Evolutionary conservation across 2,113 vertebrate genomes (phyloP).

Genomic region (Enhydra lutris): DNA sequence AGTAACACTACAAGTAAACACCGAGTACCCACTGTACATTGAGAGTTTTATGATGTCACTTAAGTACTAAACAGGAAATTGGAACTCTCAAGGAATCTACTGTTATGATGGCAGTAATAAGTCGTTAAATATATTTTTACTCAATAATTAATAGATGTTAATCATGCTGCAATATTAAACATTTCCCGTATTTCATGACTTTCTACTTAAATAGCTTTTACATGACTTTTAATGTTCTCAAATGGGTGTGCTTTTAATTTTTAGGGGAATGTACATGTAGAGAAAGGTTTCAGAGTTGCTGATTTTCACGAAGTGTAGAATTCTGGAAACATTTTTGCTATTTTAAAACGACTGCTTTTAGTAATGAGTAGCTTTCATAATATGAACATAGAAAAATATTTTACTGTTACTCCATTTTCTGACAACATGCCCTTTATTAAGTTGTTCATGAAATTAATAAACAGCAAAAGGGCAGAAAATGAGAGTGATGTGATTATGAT

Average conservation of each 20-base stretch:
- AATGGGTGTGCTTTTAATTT: background rate
- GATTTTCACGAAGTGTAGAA: background rate
- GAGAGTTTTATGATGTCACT: constrained; percentile 16
- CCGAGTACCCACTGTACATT: background rate
- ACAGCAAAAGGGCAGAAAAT: background rate
- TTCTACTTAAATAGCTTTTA: constrained; percentile 5
- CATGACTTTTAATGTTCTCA: background rate
- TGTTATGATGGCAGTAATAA: background rate
- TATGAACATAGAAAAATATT: background rate
- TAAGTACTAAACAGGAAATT: constrained; percentile 8
- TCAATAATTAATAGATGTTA: background rate
- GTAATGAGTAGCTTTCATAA: background rate
- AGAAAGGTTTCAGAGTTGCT: background rate
- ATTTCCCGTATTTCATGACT: background rate
- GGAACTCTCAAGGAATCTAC: background rate
- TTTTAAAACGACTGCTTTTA: constrained; percentile 12
- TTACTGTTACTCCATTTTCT: background rate
- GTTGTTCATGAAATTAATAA: background rate
- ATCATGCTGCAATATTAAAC: background rate
- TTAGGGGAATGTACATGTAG: background rate
- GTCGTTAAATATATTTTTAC: background rate
- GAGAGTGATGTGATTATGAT: background rate
- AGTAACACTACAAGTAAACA: background rate
- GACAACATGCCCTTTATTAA: background rate
- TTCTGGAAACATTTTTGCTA: background rate